Conservation (phyloP, 2,797 vertebrate species). For the Antrozous pallidus region DNA sequence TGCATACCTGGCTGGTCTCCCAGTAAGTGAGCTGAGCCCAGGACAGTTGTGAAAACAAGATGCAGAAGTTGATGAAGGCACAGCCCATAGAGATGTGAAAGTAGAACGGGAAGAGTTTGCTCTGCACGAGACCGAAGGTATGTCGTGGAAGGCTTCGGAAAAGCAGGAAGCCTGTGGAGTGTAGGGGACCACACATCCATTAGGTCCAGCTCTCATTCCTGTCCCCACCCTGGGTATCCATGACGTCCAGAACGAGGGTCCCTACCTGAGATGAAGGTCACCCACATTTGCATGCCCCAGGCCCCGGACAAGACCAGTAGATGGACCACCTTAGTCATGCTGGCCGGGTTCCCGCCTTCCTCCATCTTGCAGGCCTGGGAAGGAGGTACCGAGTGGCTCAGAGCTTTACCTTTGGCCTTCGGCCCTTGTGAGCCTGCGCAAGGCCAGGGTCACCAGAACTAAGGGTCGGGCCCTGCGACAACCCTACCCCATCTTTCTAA, state of each 20-base stretch:
- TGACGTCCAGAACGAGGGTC: background rate
- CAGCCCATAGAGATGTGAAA: slow-evolving; percentile 86
- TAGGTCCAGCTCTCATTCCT: background rate
- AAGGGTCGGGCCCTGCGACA: background rate
- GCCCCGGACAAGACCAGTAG: slow-evolving; percentile 88
- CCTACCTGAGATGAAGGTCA: slow-evolving; percentile 91
- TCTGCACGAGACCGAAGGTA: slow-evolving; percentile 91
- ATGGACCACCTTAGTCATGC: slow-evolving; percentile 86
- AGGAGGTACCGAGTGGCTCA: background rate
- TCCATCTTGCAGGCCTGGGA: slow-evolving; percentile 80
- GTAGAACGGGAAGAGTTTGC: slow-evolving; percentile 91
- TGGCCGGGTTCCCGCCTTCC: slow-evolving; percentile 84
- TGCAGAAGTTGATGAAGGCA: slow-evolving; percentile 84
- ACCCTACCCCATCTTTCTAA: background rate
- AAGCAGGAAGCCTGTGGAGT: slow-evolving; percentile 86
- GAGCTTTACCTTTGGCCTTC: slow-evolving; percentile 38
- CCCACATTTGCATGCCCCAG: slow-evolving; percentile 94
- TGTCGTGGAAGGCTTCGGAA: slow-evolving; percentile 85
- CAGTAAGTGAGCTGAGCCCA: slow-evolving; percentile 86
- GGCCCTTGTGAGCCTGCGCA: background rate
- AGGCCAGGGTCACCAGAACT: background rate
- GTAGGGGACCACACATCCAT: background rate
- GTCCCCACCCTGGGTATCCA: background rate
- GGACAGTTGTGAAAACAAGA: slow-evolving; percentile 86
- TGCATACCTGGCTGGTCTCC: slow-evolving; percentile 87